Evolutionary conservation across 2,113 vertebrate genomes (phyloP), one percentile per base, ranked within the genome.

Genomic region (Amblyopsis rosae): DNA sequence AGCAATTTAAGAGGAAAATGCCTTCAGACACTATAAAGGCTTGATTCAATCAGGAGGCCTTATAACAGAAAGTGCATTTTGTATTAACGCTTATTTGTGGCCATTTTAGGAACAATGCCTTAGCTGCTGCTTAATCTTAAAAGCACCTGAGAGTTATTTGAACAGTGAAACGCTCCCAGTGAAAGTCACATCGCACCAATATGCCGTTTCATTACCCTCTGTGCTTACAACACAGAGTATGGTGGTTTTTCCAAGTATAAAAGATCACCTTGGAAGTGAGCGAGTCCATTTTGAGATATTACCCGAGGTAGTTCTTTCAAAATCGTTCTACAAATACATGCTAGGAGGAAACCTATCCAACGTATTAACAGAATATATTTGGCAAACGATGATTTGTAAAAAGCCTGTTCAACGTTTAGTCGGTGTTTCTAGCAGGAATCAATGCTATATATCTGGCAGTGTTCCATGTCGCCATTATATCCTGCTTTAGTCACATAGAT

Each of bases 121-220:
- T 12, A 17, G 47, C n/a, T 71, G 35, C 62, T 70, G 51, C 17
- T 26, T 15, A 56, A 65, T 70, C 69, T 32, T 49, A 67, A 74
- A 71, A 65, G 68, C 63, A 67, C 35, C 11, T 10, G 10, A 11
- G 15, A 57, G 0, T 5, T 49, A 47, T 67, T 49, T 68, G 56
- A 75, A 62, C 61, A 69, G 41, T 65, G 51, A 82, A 65, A 79
- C 56, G 65, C 46, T 70, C 59, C 35, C 54, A 46, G 56, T 69
- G 47, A 83, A 70, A 66, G 70, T 79, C 65, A 54, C 62, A 69
- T 68, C 64, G 60, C 58, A 55, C 68, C 70, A 81, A 75, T n/a
- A 69, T 65, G 65, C 62, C 51, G 33, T 65, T 75, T 70, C 73
- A 82, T 81, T 83, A 77, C 60, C 49, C 45, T 62, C 65, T 45